A percentile compares a stretch with the other conserved stretches of the same genome.
These are phyloP conservation scores for Leistus spinibarbis DNA, from an alignment of 2,888 invertebrate genomes.

Conservation along the genomic window DNA sequence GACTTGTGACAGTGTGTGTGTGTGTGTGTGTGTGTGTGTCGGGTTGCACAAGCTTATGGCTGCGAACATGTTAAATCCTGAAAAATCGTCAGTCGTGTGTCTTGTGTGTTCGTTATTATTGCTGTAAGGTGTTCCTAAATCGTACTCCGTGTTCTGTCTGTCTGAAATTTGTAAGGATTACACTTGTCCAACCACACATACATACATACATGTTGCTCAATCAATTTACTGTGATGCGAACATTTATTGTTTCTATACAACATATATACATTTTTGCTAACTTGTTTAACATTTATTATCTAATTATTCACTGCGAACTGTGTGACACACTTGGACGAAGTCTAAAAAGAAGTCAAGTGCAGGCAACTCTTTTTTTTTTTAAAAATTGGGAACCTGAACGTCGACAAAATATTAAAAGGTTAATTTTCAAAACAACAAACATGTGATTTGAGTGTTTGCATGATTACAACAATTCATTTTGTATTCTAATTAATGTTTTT, in stretches of 20 bases:
- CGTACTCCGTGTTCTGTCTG: constrained; percentile 5
- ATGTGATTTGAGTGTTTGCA: too few relatives aligned
- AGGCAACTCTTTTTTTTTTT: not conserved
- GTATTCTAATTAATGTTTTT: too few relatives aligned
- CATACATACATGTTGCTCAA: too few relatives aligned
- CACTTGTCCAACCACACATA: too few relatives aligned
- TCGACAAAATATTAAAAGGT: too few relatives aligned
- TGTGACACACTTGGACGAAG: too few relatives aligned
- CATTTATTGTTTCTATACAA: not conserved
- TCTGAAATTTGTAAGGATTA: constrained; percentile 34
- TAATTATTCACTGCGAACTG: not conserved
- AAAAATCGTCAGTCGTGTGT: constrained; percentile 26
- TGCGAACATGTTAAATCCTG: constrained; percentile 24
- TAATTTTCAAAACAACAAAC: too few relatives aligned
- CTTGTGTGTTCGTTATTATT: not conserved
- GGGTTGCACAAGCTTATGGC: too few relatives aligned
- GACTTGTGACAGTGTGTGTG: constrained; percentile 9
- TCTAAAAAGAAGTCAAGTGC: too few relatives aligned
- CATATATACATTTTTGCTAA: not conserved
- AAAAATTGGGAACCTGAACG: too few relatives aligned
- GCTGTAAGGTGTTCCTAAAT: too few relatives aligned
- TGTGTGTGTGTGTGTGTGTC: not conserved
- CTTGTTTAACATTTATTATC: not conserved
- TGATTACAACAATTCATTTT: too few relatives aligned
- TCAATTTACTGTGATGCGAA: not conserved